These are phyloP conservation scores for Carpatolechia fugitivella DNA, from an alignment of 2,888 invertebrate species.

Conservation along the genomic window DNA sequence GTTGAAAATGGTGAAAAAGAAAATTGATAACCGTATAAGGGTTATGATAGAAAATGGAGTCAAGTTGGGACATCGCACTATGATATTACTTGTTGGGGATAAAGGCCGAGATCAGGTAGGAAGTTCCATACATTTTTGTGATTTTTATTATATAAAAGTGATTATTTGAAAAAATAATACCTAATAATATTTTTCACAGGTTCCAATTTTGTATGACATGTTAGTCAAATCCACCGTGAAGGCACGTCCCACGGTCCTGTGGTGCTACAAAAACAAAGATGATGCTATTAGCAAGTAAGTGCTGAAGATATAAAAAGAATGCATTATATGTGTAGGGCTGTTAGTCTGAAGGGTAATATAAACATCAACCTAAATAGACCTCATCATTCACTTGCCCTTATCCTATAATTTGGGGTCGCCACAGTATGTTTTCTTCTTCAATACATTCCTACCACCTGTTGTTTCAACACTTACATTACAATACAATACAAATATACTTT, in stretches of 20 bases:
- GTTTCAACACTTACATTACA: too few relatives aligned
- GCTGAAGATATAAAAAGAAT: too few relatives aligned
- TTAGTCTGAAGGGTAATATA: too few relatives aligned
- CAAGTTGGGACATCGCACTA: slow-evolving; percentile 91
- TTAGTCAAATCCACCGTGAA: slow-evolving; percentile 96
- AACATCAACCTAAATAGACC: too few relatives aligned
- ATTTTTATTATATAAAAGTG: not conserved
- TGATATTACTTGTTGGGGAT: slow-evolving; percentile 97
- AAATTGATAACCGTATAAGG: slow-evolving; percentile 97
- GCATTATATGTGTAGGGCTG: too few relatives aligned
- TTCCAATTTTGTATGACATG: slow-evolving; percentile 98
- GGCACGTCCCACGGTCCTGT: slow-evolving; percentile 94
- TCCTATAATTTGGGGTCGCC: too few relatives aligned
- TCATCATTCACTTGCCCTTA: too few relatives aligned
- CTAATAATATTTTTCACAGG: slow-evolving; percentile 70
- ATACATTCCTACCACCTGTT: too few relatives aligned
- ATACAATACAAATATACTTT: too few relatives aligned
- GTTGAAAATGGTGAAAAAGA: slow-evolving; percentile 93
- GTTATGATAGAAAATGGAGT: slow-evolving; percentile 99
- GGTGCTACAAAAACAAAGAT: slow-evolving; percentile 98
- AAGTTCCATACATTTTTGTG: not conserved
- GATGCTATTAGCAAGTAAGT: slow-evolving; percentile 91
- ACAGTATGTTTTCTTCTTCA: too few relatives aligned
- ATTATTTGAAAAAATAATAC: not conserved
- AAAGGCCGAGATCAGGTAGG: slow-evolving; percentile 95